These are phyloP conservation scores for Pseudorasbora parva DNA, from an alignment of 2,113 vertebrate genomes.

Conservation along the genomic window DNA sequence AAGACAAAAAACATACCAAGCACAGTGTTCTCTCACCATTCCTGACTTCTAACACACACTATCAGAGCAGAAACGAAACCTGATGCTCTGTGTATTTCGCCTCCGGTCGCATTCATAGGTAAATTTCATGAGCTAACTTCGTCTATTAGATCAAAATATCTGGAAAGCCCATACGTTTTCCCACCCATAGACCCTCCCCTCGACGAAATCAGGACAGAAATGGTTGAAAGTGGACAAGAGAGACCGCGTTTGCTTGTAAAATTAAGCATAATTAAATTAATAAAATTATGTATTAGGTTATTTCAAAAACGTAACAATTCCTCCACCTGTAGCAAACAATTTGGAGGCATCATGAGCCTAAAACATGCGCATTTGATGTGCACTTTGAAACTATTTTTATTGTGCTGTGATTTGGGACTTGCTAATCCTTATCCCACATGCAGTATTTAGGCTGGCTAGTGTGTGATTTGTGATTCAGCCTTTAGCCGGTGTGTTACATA, in stretches of 20 bases:
- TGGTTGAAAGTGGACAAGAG: too few relatives aligned
- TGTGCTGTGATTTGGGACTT: constrained; percentile 5
- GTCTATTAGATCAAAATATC: too few relatives aligned
- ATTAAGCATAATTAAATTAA: background rate
- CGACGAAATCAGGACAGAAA: too few relatives aligned
- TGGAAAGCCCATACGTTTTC: too few relatives aligned
- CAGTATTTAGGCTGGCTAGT: background rate
- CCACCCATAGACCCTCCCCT: too few relatives aligned
- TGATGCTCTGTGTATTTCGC: too few relatives aligned
- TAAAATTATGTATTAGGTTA: background rate
- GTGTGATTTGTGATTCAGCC: background rate
- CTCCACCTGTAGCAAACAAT: background rate
- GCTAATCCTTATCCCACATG: background rate
- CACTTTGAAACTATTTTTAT: background rate
- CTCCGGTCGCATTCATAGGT: too few relatives aligned
- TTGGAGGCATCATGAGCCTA: background rate
- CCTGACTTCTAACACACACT: too few relatives aligned
- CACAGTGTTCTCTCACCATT: too few relatives aligned
- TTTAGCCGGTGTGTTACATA: background rate
- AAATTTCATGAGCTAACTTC: too few relatives aligned
- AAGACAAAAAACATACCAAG: too few relatives aligned
- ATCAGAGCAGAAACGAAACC: too few relatives aligned
- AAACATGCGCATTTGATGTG: background rate
- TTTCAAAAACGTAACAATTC: background rate
- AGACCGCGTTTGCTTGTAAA: background rate